Evolutionary conservation across 92 coral and sea anemone genomes (phyloP).

Genomic region (Zoanthus sociatus): DNA sequence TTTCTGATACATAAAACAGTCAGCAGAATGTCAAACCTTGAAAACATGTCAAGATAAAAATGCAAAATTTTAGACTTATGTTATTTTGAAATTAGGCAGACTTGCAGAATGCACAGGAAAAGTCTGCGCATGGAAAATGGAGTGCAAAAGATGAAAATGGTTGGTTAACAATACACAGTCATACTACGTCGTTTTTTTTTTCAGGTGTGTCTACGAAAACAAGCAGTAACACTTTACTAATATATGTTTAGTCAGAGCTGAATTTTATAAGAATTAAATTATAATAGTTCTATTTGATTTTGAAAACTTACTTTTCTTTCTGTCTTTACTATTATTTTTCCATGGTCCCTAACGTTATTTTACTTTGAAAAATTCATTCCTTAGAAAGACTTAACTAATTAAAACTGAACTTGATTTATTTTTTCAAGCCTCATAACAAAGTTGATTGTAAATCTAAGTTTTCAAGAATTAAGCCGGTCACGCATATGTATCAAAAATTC

Average conservation of each 20-base stretch:
- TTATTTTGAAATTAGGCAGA: neutral
- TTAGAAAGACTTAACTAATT: too few relatives aligned
- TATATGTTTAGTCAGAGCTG: neutral
- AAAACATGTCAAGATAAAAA: neutral
- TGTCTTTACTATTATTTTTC: too few relatives aligned
- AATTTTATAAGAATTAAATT: neutral
- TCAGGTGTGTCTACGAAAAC: neutral
- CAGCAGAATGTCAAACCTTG: neutral
- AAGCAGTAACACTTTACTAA: neutral
- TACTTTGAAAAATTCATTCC: too few relatives aligned
- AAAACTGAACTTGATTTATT: too few relatives aligned
- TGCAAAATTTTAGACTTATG: neutral
- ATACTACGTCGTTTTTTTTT: neutral
- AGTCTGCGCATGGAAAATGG: neutral
- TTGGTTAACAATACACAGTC: neutral
- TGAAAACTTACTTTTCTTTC: neutral
- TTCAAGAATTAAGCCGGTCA: too few relatives aligned
- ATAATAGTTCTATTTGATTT: neutral
- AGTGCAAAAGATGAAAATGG: neutral
- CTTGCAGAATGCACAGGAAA: neutral
- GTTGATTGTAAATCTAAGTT: too few relatives aligned
- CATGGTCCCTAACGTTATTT: too few relatives aligned
- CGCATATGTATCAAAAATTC: too few relatives aligned
- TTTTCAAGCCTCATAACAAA: too few relatives aligned
- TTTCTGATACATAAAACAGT: neutral